Evolutionary conservation across 1,140 invertebrate species (phyloP).

Genomic region (Drosophila biarmipes): DNA sequence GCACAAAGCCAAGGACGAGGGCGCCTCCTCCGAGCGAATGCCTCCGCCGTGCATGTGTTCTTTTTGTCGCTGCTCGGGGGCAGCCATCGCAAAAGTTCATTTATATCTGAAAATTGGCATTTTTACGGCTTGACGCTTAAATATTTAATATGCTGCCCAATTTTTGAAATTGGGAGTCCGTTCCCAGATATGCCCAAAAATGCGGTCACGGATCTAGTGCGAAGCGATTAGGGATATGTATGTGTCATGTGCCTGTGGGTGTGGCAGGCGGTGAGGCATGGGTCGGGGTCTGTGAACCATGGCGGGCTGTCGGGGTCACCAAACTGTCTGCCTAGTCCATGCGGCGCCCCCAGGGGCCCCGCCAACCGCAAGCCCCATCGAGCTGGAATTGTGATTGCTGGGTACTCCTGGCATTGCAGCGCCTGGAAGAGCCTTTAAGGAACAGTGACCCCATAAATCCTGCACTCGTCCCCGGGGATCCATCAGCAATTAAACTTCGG

Average conservation of each 20-base stretch:
- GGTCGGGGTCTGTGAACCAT: conserved; percentile 23
- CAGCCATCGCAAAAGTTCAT: conserved; percentile 9
- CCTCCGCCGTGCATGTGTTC: not conserved
- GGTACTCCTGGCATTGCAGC: not conserved
- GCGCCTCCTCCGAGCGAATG: not conserved
- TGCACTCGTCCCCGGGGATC: conserved; percentile 4
- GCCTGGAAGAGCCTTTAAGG: conserved; percentile 1
- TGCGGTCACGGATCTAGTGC: conserved; percentile 6
- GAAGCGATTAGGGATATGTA: not conserved
- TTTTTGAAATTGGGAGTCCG: conserved; percentile 38
- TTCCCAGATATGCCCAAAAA: conserved; percentile 24
- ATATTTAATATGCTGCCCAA: conserved; percentile 65
- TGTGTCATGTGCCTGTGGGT: no score
- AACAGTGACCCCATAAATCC: not conserved
- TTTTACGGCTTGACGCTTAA: conserved; percentile 60
- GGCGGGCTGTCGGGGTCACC: conserved; percentile 5
- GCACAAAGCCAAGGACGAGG: conserved; percentile 5
- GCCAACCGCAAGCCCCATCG: conserved; percentile 39
- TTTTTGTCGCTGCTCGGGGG: not conserved
- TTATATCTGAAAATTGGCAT: conserved; percentile 61
- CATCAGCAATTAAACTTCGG: conserved; percentile 30
- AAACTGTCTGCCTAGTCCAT: conserved; percentile 35
- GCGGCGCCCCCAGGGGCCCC: conserved; percentile 23
- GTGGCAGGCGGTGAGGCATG: no score
- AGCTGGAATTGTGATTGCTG: conserved; percentile 46